Conservation (phyloP, 2,888 invertebrate species). For the Sinelater perroti region DNA sequence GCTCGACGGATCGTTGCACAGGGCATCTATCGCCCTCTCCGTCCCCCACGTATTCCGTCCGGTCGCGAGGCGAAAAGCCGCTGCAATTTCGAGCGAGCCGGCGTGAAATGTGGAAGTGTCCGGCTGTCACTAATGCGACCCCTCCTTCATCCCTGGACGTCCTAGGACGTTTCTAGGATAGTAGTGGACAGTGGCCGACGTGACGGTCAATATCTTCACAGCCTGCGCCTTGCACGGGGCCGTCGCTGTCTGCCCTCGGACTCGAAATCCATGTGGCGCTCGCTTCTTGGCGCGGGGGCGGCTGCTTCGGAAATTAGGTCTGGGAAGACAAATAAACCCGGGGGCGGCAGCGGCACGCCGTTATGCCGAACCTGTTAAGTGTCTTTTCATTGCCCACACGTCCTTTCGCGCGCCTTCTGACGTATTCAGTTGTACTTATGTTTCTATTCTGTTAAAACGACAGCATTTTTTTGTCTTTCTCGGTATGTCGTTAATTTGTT, state of each 20-base stretch:
- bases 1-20: constrained; percentile 52
- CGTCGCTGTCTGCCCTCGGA: constrained; percentile 20
- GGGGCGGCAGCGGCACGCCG: neutral
- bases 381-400: too few species aligned
- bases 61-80: constrained; percentile 25
- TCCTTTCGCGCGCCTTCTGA: too few species aligned
- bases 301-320: neutral
- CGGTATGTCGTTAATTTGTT: too few species aligned
- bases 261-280: constrained; percentile 13
- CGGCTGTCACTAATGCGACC: constrained; percentile 50
- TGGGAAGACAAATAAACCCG: constrained; percentile 1
- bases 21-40: constrained; percentile 13
- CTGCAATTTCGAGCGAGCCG: constrained; percentile 50
- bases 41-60: constrained; percentile 5
- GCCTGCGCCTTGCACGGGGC: constrained; percentile 45
- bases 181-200: constrained; percentile 30
- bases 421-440: too few species aligned
- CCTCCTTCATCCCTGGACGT: constrained; percentile 32
- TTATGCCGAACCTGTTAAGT: neutral
- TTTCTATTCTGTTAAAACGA: too few species aligned
- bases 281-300: neutral
- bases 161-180: constrained; percentile 29
- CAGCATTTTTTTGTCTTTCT: too few species aligned
- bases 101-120: constrained; percentile 53
- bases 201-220: constrained; percentile 47